phyloP scores from a whole-genome alignment of 2,888 invertebrate species.

The Hydropsyche betteni region DNA sequence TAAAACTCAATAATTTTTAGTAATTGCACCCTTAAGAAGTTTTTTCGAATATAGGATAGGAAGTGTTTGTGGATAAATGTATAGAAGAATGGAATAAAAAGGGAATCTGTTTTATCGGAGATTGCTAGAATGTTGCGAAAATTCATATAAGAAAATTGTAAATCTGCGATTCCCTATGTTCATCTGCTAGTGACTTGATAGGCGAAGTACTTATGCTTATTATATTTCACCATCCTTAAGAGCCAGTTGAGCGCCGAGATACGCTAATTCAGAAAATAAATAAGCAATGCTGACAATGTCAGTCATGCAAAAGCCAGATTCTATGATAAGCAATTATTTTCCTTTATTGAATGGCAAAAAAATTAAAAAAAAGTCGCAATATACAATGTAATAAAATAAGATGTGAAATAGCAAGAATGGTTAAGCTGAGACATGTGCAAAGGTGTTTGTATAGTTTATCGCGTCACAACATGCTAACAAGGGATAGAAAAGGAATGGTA shows the following conservation, averaged over 20 bases:
- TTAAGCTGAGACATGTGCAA: constrained; percentile 44
- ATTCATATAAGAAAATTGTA: constrained; percentile 45
- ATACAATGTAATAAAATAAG: constrained; percentile 16
- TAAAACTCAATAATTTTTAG: neutral
- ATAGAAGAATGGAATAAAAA: constrained; percentile 49
- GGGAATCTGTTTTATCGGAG: constrained; percentile 57
- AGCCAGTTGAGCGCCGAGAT: constrained; percentile 33
- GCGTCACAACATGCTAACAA: constrained; percentile 46
- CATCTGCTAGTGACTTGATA: constrained; percentile 27
- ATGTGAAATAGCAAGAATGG: constrained; percentile 40
- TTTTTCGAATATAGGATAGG: neutral
- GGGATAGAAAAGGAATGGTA: constrained; percentile 53
- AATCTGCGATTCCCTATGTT: constrained; percentile 42
- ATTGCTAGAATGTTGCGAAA: constrained; percentile 66
- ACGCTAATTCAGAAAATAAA: constrained; percentile 34
- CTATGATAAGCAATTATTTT: constrained; percentile 36
- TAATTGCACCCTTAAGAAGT: constrained; percentile 33
- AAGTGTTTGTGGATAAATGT: constrained; percentile 32
- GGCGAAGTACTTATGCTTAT: constrained; percentile 16
- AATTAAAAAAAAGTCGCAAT: constrained; percentile 13
- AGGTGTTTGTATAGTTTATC: constrained; percentile 40
- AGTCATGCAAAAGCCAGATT: constrained; percentile 43
- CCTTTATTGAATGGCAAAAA: constrained; percentile 24
- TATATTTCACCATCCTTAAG: constrained; percentile 16
- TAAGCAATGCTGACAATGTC: constrained; percentile 42